phyloP scores from a whole-genome alignment of 2,888 invertebrate genomes.

The Melinopterus prodromus region DNA sequence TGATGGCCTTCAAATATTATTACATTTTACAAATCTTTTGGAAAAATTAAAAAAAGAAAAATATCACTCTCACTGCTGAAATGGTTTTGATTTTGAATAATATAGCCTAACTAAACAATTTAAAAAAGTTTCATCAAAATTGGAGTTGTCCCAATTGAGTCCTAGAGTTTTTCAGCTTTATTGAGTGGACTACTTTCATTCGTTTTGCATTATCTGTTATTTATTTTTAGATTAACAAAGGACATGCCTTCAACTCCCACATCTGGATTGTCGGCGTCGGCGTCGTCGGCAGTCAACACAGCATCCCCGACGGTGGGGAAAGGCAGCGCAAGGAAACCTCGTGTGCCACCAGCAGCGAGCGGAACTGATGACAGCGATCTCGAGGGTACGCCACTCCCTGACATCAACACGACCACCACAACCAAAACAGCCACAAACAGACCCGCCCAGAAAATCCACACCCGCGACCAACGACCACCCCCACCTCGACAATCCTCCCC shows the following conservation, averaged over 20 bases:
- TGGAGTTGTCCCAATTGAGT: too few relatives aligned
- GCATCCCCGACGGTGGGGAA: conserved; percentile 50
- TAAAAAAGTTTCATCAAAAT: too few relatives aligned
- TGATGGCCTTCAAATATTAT: too few relatives aligned
- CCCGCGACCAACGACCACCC: conserved; percentile 40
- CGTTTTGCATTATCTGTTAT: neutral
- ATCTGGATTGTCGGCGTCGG: conserved; percentile 39
- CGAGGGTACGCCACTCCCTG: conserved; percentile 61
- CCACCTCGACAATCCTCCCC: conserved; percentile 37
- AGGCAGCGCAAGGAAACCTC: conserved; percentile 53
- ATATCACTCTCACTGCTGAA: too few relatives aligned
- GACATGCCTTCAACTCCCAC: conserved; percentile 37
- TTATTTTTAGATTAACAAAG: conserved; percentile 36
- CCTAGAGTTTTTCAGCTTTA: too few relatives aligned
- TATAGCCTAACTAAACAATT: too few relatives aligned
- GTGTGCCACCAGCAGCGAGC: conserved; percentile 56
- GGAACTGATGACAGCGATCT: conserved; percentile 53
- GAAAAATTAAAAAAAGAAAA: too few relatives aligned
- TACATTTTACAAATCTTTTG: too few relatives aligned
- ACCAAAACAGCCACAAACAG: conserved; percentile 34
- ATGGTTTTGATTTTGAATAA: too few relatives aligned
- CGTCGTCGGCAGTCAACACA: conserved; percentile 43
- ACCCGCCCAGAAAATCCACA: conserved; percentile 33
- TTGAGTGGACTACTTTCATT: too few relatives aligned
- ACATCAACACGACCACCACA: conserved; percentile 50